A percentile compares a stretch with the other conserved stretches of the same genome.
Conservation (phyloP, 1,140 invertebrate genomes). For the Aporrectodea caliginosa region DNA sequence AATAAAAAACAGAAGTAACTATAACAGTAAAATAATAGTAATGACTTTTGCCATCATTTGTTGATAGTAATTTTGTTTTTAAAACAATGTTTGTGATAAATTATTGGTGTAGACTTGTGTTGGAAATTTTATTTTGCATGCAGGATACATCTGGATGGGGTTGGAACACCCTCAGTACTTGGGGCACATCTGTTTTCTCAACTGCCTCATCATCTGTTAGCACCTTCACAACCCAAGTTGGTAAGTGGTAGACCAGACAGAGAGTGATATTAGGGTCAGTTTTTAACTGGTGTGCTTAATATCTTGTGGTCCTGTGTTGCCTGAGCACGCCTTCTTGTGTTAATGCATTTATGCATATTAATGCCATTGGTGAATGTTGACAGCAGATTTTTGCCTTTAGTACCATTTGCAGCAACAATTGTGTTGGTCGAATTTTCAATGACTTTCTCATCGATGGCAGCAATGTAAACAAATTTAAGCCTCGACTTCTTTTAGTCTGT, state of each 20-base stretch:
- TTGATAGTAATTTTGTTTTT: background rate
- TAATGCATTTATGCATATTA: background rate
- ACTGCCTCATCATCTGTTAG: slow-evolving; percentile 69
- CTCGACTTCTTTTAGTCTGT: too few relatives aligned
- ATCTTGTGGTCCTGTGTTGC: background rate
- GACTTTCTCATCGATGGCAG: too few relatives aligned
- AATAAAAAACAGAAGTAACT: too few relatives aligned
- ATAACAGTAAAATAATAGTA: too few relatives aligned
- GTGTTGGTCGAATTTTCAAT: too few relatives aligned
- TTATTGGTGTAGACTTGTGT: background rate
- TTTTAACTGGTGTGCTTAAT: background rate
- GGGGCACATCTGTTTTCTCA: slow-evolving; percentile 68
- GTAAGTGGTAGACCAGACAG: slow-evolving; percentile 40
- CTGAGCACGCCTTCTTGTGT: background rate
- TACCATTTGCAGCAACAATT: too few relatives aligned
- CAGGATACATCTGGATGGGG: slow-evolving; percentile 1
- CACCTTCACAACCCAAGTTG: slow-evolving; percentile 72
- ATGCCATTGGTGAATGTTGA: background rate
- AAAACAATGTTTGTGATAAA: background rate
- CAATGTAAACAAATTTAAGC: too few relatives aligned
- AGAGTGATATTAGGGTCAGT: background rate
- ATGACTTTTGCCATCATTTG: background rate
- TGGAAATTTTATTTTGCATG: background rate
- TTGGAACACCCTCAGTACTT: slow-evolving; percentile 44
- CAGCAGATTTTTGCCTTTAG: slow-evolving; percentile 1